These are phyloP conservation scores for Periparus ater DNA, from an alignment of 2,797 vertebrate species.

Conservation along the genomic window DNA sequence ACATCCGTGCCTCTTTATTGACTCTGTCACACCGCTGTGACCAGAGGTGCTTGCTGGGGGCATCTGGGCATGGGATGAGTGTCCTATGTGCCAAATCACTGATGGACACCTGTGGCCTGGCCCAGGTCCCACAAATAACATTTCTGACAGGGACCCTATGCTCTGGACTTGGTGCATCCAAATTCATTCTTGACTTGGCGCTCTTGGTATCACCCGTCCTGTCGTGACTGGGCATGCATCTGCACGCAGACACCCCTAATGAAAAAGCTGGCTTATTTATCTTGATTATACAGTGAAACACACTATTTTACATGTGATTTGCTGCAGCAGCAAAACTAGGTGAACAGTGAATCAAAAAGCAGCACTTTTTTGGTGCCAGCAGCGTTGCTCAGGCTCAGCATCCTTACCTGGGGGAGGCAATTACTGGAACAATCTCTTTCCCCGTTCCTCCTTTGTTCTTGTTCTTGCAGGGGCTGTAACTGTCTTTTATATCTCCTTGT, in stretches of 20 bases:
- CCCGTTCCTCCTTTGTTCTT: slow-evolving; percentile 40
- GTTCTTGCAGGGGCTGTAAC: slow-evolving; percentile 53
- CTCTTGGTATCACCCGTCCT: not conserved
- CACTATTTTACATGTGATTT: not conserved
- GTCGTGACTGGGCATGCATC: accelerated
- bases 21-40: not conserved
- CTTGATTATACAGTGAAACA: not conserved
- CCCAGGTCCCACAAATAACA: not conserved
- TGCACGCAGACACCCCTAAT: too few relatives aligned
- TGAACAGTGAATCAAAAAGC: not conserved
- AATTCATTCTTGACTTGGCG: not conserved
- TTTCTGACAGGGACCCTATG: not conserved
- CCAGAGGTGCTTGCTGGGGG: not conserved
- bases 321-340: slow-evolving; percentile 24
- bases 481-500: slow-evolving; percentile 28
- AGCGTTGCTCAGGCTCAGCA: not conserved
- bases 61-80: not conserved
- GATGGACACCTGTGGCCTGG: not conserved
- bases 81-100: not conserved
- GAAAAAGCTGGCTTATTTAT: not conserved
- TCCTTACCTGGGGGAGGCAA: slow-evolving; percentile 66
- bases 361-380: not conserved
- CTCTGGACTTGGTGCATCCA: not conserved
- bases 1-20: not conserved
- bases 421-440: slow-evolving; percentile 62